Conservation (phyloP, 1,140 invertebrate genomes). For the Microplitis demolitor region DNA sequence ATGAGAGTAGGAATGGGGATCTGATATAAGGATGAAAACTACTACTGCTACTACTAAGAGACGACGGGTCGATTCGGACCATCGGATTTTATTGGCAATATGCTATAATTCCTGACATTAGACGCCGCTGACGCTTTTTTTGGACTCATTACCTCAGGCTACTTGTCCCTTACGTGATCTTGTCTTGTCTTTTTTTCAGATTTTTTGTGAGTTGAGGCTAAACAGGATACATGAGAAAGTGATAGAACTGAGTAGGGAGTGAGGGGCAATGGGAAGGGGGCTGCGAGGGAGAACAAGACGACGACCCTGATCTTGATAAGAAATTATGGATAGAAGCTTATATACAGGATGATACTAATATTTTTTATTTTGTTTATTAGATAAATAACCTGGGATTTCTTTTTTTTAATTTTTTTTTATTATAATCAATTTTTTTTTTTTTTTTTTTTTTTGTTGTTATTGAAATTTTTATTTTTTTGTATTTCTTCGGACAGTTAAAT, state of each 20-base stretch:
- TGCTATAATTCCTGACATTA: slow-evolving; percentile 64
- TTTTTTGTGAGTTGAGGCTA: slow-evolving; percentile 2
- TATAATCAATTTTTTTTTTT: too few relatives aligned
- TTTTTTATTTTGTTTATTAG: too few relatives aligned
- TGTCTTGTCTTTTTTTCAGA: slow-evolving; percentile 28
- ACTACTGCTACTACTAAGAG: not conserved
- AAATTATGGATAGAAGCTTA: slow-evolving; percentile 50
- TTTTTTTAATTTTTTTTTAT: too few relatives aligned
- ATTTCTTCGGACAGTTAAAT: too few relatives aligned
- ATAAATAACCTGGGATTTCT: too few relatives aligned
- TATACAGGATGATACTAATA: too few relatives aligned
- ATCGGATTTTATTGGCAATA: slow-evolving; percentile 63
- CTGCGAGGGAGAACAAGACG: too few relatives aligned
- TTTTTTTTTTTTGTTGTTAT: too few relatives aligned
- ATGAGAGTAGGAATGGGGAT: too few relatives aligned
- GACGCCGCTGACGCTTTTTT: slow-evolving; percentile 59
- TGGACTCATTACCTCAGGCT: slow-evolving; percentile 52
- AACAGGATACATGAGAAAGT: not conserved
- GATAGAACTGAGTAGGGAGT: not conserved
- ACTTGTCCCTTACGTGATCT: slow-evolving; percentile 51
- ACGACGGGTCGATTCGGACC: slow-evolving; percentile 19
- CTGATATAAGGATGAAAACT: too few relatives aligned
- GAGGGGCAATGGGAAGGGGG: too few relatives aligned
- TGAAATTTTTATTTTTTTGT: too few relatives aligned
- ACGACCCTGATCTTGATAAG: slow-evolving; percentile 45